Evolutionary conservation across 1,140 invertebrate genomes (phyloP).

Genomic region (Drosophila fuyamai): DNA sequence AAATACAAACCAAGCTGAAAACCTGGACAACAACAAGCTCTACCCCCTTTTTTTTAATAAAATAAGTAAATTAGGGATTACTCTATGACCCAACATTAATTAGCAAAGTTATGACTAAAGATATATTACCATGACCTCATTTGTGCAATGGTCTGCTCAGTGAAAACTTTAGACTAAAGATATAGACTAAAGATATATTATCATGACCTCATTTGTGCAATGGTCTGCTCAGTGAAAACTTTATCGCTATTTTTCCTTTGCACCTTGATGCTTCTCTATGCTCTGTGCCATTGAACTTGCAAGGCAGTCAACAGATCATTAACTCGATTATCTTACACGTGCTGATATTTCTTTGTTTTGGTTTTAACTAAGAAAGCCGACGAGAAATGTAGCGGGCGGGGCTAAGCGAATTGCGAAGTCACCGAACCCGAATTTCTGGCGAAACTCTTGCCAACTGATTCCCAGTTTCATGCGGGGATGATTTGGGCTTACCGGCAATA

Average conservation of each 20-base stretch:
- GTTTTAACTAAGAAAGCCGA: neutral
- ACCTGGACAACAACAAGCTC: no score
- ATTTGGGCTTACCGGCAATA: neutral
- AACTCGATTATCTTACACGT: neutral
- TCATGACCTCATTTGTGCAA: no score
- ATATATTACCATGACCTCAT: no score
- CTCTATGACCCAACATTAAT: no score
- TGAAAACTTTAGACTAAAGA: neutral
- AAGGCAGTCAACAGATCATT: neutral
- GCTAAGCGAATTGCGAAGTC: no score
- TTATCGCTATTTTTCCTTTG: neutral
- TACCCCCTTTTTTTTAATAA: no score
- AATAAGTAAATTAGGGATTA: no score
- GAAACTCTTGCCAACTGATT: neutral
- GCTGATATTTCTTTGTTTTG: constrained; percentile 18
- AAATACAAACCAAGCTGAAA: no score
- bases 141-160: neutral
- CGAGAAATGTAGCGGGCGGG: neutral
- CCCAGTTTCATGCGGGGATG: no score
- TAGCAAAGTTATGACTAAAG: no score
- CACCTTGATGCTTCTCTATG: neutral
- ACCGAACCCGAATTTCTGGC: neutral
- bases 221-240: neutral
- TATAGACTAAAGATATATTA: no score
- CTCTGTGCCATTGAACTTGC: neutral